Conservation (phyloP, 1,140 invertebrate species). For the Cyphomyrmex costatus region DNA sequence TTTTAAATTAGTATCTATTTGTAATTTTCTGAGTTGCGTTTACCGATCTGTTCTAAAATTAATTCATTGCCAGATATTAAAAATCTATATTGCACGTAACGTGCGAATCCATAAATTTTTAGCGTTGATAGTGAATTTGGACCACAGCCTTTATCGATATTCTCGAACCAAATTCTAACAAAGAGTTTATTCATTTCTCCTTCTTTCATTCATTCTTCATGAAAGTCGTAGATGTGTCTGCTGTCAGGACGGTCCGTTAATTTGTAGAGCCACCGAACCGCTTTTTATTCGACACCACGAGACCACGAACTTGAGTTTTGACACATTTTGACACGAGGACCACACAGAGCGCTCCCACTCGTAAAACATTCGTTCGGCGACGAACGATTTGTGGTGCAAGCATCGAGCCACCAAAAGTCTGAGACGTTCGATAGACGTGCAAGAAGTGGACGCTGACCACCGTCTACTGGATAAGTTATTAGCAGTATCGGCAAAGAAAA, state of each 20-base stretch:
- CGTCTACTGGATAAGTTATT: conserved; percentile 82
- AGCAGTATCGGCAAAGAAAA: conserved; percentile 78
- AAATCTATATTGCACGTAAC: no score
- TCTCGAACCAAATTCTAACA: conserved; percentile 1
- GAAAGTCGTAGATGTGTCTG: conserved; percentile 10
- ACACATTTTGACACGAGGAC: conserved; percentile 86
- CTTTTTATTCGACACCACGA: conserved; percentile 78
- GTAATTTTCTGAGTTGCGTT: neutral
- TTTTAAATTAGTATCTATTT: neutral
- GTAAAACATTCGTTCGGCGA: conserved; percentile 79
- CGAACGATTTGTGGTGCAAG: conserved; percentile 22
- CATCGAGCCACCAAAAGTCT: conserved; percentile 29
- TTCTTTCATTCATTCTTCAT: neutral
- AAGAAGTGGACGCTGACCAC: conserved; percentile 75
- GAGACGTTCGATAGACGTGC: conserved; percentile 74
- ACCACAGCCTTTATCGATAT: no score
- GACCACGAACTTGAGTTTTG: conserved; percentile 84
- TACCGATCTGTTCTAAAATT: neutral
- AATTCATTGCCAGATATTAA: no score
- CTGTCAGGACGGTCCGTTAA: conserved; percentile 75
- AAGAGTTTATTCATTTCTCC: conserved; percentile 16
- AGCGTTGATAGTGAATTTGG: no score
- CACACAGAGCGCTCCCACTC: conserved; percentile 82
- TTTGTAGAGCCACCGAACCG: conserved; percentile 81
- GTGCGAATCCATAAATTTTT: no score